Conservation (phyloP, 2,888 invertebrate genomes). For the Alloplasta piceator region DNA sequence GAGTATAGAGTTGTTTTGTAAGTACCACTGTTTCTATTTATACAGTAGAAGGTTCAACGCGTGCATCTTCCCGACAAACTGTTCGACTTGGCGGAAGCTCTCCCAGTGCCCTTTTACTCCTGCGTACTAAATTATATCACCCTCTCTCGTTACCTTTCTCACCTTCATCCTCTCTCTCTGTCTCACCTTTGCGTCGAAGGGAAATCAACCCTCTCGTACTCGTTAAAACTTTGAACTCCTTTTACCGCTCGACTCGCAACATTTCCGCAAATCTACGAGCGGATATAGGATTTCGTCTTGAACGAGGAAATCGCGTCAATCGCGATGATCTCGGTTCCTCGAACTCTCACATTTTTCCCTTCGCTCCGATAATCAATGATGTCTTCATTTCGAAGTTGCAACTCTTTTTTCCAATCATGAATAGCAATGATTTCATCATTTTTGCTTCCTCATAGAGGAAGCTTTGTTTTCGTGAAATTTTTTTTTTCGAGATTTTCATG, state of each 20-base stretch:
- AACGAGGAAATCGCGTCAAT: too few species aligned
- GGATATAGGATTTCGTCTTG: too few species aligned
- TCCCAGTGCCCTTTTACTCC: not conserved
- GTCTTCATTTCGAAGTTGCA: too few species aligned
- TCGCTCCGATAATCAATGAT: not conserved
- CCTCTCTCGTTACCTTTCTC: not conserved
- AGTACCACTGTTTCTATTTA: conserved; percentile 53
- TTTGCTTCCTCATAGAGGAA: too few species aligned
- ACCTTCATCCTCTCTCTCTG: conserved; percentile 1
- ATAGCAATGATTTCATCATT: too few species aligned
- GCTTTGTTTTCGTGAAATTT: too few species aligned
- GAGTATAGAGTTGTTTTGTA: conserved; percentile 3
- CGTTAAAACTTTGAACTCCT: conserved; percentile 52
- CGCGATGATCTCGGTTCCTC: not conserved
- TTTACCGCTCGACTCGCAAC: conserved; percentile 6
- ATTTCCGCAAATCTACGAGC: not conserved
- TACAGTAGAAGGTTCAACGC: conserved; percentile 43
- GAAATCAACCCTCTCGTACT: conserved; percentile 41
- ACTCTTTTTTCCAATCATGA: too few species aligned
- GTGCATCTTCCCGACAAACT: conserved; percentile 9
- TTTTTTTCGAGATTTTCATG: too few species aligned
- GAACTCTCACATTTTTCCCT: not conserved
- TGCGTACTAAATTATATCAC: conserved; percentile 23
- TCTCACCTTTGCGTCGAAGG: not conserved
- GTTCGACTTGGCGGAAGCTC: not conserved